phyloP scores from a whole-genome alignment of 2,888 invertebrate genomes.

The Mechanitis mazaeus region DNA sequence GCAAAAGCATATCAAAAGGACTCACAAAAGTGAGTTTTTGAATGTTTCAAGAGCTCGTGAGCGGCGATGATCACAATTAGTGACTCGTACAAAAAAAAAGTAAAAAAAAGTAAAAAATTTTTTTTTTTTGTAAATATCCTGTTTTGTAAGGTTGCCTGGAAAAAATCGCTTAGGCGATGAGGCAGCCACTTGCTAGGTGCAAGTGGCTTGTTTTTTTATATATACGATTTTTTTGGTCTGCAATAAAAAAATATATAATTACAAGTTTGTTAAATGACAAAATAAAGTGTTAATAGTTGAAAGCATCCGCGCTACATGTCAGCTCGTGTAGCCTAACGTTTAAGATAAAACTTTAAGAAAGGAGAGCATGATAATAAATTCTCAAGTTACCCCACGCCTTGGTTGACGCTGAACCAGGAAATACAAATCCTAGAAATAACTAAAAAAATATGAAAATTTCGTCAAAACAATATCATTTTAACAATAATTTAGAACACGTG shows the following conservation, averaged over 20 bases:
- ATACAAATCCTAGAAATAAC: conserved; percentile 36
- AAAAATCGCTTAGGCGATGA: too few species aligned
- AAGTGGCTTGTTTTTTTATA: too few species aligned
- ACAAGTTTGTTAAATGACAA: conserved; percentile 19
- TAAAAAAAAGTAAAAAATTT: too few species aligned
- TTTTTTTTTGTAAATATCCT: too few species aligned
- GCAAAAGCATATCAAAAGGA: too few species aligned
- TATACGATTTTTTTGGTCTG: background rate
- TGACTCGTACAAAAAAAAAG: too few species aligned
- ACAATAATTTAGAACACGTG: background rate
- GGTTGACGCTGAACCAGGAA: conserved; percentile 22
- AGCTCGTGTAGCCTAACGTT: conserved; percentile 56
- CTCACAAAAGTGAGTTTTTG: too few species aligned
- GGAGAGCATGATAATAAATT: conserved; percentile 69
- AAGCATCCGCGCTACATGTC: conserved; percentile 38
- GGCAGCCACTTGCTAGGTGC: too few species aligned
- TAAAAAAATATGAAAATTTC: background rate
- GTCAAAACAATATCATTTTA: background rate
- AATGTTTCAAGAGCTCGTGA: too few species aligned
- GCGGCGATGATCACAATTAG: too few species aligned
- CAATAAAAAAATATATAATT: conserved; percentile 12
- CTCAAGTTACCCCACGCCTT: conserved; percentile 45
- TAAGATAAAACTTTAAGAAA: conserved; percentile 69
- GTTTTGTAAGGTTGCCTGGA: too few species aligned
- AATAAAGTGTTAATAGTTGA: conserved; percentile 28